A percentile compares a stretch with the other conserved stretches of the same genome.
Evolutionary conservation across 2,113 vertebrate genomes (phyloP).

Genomic region (Nerophis lumbriciformis): DNA sequence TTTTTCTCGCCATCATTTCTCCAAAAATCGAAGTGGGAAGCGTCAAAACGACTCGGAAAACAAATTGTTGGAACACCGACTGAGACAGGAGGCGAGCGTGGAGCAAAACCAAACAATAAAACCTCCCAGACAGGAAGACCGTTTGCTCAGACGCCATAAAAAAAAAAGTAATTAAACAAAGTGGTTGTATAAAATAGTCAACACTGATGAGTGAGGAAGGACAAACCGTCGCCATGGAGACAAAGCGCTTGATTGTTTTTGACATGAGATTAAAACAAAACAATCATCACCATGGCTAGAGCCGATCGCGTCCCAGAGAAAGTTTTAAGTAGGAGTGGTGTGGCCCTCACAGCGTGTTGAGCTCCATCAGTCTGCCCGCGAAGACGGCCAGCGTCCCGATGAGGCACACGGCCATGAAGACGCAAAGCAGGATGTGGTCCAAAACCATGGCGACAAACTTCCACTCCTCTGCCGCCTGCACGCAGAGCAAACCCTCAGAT

Average conservation of each 20-base stretch:
- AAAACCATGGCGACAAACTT: constrained; percentile 98
- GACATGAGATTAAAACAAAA: background rate
- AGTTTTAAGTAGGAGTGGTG: constrained; percentile 38
- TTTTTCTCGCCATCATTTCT: no score
- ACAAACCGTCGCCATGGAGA: background rate
- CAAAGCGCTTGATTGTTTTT: background rate
- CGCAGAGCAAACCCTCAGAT: background rate
- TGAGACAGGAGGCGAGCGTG: constrained; percentile 2
- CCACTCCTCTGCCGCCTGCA: constrained; percentile 94
- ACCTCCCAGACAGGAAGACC: constrained; percentile 24
- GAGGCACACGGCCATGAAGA: constrained; percentile 95
- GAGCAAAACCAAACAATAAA: constrained; percentile 45
- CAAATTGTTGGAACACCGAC: no score
- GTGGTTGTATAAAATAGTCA: background rate
- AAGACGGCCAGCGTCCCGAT: constrained; percentile 93
- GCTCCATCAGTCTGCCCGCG: constrained; percentile 91
- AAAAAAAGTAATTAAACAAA: background rate
- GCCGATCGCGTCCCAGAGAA: constrained; percentile 10
- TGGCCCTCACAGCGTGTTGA: constrained; percentile 76
- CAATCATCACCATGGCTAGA: constrained; percentile 8
- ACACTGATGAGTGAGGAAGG: background rate
- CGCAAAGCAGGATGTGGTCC: constrained; percentile 92
- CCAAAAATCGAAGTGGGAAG: no score
- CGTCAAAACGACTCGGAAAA: no score
- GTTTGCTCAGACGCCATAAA: constrained; percentile 17